These are phyloP conservation scores for Sarcophaga peregrina DNA, from an alignment of 1,140 invertebrate species.

Conservation along the genomic window DNA sequence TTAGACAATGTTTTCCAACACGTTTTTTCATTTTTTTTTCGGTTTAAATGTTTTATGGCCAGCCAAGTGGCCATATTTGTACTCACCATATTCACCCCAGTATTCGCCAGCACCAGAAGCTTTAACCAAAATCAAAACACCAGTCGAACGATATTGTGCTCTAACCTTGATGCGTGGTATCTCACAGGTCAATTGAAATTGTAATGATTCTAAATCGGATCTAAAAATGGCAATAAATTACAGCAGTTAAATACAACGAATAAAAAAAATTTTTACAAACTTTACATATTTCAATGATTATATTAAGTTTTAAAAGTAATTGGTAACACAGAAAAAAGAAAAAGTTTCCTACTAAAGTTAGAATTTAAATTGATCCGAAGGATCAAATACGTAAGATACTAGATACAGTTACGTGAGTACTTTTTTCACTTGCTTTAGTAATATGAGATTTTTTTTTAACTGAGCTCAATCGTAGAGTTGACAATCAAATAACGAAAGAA, in stretches of 20 bases:
- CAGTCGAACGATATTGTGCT: conserved; percentile 81
- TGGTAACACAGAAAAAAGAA: too few relatives aligned
- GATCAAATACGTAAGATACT: too few relatives aligned
- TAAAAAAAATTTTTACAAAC: not conserved
- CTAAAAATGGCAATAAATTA: conserved; percentile 66
- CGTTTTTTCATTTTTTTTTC: conserved; percentile 1
- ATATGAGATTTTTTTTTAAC: too few relatives aligned
- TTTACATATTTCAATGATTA: too few relatives aligned
- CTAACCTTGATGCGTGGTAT: conserved; percentile 81
- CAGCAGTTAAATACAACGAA: conserved; percentile 44
- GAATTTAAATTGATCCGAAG: too few relatives aligned
- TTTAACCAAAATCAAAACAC: conserved; percentile 80
- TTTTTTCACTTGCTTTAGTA: too few relatives aligned
- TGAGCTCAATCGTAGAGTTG: too few relatives aligned
- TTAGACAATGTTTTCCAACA: not conserved
- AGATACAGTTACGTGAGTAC: too few relatives aligned
- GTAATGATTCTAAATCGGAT: conserved; percentile 78
- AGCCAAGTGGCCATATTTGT: not conserved
- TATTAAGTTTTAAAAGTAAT: too few relatives aligned
- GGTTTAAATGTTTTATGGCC: not conserved
- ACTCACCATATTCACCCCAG: conserved; percentile 85
- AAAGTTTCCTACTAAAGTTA: too few relatives aligned
- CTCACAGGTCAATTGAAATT: conserved; percentile 80
- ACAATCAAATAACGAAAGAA: too few relatives aligned
- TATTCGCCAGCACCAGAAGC: conserved; percentile 85